Percentiles rank a stretch among this genome's conserved stretches.
Conservation (phyloP, 2,797 vertebrate genomes). For the Gouania willdenowi region DNA sequence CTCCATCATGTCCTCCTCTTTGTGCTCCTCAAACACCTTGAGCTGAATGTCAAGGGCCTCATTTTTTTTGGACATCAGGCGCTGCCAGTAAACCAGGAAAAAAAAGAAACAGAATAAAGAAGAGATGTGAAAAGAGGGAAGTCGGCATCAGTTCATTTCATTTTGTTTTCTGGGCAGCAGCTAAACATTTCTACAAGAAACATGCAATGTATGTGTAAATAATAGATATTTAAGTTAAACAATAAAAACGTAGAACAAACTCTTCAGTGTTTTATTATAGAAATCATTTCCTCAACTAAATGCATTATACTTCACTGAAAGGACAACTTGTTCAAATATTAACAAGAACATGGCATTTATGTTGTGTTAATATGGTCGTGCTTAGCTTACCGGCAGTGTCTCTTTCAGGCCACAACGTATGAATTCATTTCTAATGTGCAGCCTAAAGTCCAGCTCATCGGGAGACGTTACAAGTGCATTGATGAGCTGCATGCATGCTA, state of each 20-base stretch:
- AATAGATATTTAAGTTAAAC: conserved; percentile 47
- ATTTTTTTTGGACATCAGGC: conserved; percentile 81
- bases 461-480: conserved; percentile 97
- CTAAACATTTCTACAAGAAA: conserved; percentile 46
- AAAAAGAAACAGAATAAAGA: conserved; percentile 1
- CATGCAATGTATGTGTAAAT: conserved; percentile 36
- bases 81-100: conserved; percentile 59
- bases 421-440: conserved; percentile 99
- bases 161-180: conserved; percentile 31
- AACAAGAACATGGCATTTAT: conserved; percentile 42
- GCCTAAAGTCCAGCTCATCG: conserved; percentile 96
- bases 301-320: conserved; percentile 70
- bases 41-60: conserved; percentile 97
- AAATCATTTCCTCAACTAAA: conserved; percentile 67
- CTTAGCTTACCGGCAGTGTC: conserved; percentile 87
- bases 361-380: conserved; percentile 5
- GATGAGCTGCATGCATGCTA: conserved; percentile 99
- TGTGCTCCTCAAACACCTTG: conserved; percentile 95
- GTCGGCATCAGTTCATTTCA: neutral
- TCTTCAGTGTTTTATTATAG: conserved; percentile 60
- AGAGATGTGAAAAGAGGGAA: conserved; percentile 4
- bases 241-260: conserved; percentile 42
- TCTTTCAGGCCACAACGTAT: conserved; percentile 95
- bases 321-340: conserved; percentile 81
- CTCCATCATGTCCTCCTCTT: conserved; percentile 95